Base-by-base conservation (phyloP, 1,140 invertebrate species). In the Cyclina sinensis region DNA sequence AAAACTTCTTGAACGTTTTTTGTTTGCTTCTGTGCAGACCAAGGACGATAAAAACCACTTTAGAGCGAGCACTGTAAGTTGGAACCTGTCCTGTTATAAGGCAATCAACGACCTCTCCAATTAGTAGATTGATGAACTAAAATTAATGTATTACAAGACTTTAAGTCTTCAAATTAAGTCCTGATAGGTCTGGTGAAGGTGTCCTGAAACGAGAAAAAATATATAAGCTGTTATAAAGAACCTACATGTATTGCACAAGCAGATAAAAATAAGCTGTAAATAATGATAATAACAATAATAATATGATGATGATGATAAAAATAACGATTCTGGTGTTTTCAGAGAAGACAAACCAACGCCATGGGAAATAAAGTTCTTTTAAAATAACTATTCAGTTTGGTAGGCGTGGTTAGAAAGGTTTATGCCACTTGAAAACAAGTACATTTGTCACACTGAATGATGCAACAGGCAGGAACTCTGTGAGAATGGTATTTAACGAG, bases 251-350 rank as follows among this genome's bases (percentile, higher is more conserved):
- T 37, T 54, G 7, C 4, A 14, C 43, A 48, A 70, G 30, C 18
- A 35, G 46, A 84, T 39, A 37, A 43, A 35, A 35, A 5, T 7
- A 46, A 51, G 32, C 9, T 48, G 16, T 80, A 79, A 27, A 27
- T n/a, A n/a, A n/a, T n/a, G n/a, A n/a, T n/a, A n/a, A n/a, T n/a
- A n/a, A n/a, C n/a, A n/a, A n/a, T n/a, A n/a, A n/a, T n/a, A n/a
- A n/a, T n/a, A n/a, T n/a, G n/a, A n/a, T n/a, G n/a, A n/a, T n/a
- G n/a, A n/a, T n/a, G n/a, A n/a, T n/a, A n/a, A n/a, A n/a, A n/a
- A n/a, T n/a, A n/a, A n/a, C n/a, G n/a, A 39, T 0, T 78, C 27
- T 62, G 35, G 51, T 46, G 74, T 88, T n/a, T 74, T 89, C 70
- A 51, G 37, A 18, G 73, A 70, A 57, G 62, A 62, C 11, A 30